A percentile compares a stretch with the other conserved stretches of the same genome.
These are phyloP conservation scores for Panzeria rudis DNA, from an alignment of 2,888 invertebrate species.

Conservation along the genomic window DNA sequence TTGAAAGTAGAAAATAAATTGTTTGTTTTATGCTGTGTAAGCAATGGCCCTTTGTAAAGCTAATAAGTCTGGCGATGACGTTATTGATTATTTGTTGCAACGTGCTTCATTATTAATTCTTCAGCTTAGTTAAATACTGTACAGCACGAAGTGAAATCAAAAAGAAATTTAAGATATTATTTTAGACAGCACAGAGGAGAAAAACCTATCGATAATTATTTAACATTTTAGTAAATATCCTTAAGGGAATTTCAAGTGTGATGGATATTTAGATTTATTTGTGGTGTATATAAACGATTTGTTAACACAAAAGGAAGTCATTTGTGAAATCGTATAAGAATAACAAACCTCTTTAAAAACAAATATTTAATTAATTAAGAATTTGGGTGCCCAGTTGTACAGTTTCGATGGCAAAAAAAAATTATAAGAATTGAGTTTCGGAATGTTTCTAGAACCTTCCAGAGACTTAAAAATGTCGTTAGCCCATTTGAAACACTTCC, in stretches of 20 bases:
- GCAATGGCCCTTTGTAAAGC: slow-evolving; percentile 1
- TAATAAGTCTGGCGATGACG: slow-evolving; percentile 30
- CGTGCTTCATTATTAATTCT: slow-evolving; percentile 13
- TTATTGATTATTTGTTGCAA: slow-evolving; percentile 36
- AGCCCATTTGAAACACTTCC: no score
- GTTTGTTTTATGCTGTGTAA: background rate
- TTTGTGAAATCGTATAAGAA: no score
- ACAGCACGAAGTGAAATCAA: background rate
- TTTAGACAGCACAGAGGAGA: background rate
- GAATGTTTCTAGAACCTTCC: no score
- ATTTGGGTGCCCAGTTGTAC: no score
- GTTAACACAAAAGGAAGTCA: no score
- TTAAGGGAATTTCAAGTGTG: background rate
- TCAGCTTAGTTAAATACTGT: background rate
- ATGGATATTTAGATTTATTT: no score
- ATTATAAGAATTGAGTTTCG: no score
- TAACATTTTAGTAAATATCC: background rate
- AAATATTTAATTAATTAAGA: no score
- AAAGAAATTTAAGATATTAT: background rate
- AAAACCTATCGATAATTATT: background rate
- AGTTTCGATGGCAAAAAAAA: no score
- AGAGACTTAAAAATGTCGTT: no score
- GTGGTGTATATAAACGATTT: no score
- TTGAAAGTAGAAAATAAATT: background rate
- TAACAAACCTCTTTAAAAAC: no score